Percentiles rank a stretch among this genome's conserved stretches.
Evolutionary conservation across 2,888 invertebrate species (phyloP).

Genomic region (Andrena marginata): DNA sequence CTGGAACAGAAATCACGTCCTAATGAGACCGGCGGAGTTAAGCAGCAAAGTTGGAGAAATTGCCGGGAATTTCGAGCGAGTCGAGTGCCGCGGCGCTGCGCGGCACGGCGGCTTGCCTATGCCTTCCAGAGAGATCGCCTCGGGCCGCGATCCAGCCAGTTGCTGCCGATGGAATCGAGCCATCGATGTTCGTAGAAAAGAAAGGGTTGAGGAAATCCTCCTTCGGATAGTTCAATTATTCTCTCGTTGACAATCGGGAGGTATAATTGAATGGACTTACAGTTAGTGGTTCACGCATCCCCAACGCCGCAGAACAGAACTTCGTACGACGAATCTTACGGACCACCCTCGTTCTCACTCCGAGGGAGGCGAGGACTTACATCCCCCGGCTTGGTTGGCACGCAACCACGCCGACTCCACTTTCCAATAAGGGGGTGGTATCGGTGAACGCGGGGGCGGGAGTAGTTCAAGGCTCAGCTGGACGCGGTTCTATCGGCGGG

Average conservation of each 20-base stretch:
- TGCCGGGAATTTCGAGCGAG: conserved; percentile 52
- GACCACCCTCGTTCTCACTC: not conserved
- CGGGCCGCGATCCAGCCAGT: conserved; percentile 11
- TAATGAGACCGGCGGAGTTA: conserved; percentile 67
- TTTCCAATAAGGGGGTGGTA: conserved; percentile 50
- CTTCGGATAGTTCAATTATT: not conserved
- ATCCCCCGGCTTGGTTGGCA: conserved; percentile 32
- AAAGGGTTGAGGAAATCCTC: not conserved
- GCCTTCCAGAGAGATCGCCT: conserved; percentile 26
- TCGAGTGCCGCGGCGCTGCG: conserved; percentile 32
- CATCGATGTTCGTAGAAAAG: not conserved
- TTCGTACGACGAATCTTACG: too few species aligned
- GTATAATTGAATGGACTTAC: not conserved
- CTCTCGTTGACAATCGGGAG: not conserved
- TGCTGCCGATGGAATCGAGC: not conserved
- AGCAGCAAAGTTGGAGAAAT: conserved; percentile 62
- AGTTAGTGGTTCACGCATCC: too few species aligned
- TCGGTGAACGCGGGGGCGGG: conserved; percentile 41
- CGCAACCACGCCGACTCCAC: conserved; percentile 44
- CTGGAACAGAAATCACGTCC: conserved; percentile 73
- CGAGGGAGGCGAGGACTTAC: conserved; percentile 11
- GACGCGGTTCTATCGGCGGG: conserved; percentile 35
- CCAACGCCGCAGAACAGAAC: too few species aligned
- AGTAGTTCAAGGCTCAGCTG: conserved; percentile 45
- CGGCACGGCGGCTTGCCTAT: conserved; percentile 3